Evolutionary conservation across 2,888 invertebrate species (phyloP), one percentile per base, ranked within the genome.

Genomic region (Dinocampus coccinellae): DNA sequence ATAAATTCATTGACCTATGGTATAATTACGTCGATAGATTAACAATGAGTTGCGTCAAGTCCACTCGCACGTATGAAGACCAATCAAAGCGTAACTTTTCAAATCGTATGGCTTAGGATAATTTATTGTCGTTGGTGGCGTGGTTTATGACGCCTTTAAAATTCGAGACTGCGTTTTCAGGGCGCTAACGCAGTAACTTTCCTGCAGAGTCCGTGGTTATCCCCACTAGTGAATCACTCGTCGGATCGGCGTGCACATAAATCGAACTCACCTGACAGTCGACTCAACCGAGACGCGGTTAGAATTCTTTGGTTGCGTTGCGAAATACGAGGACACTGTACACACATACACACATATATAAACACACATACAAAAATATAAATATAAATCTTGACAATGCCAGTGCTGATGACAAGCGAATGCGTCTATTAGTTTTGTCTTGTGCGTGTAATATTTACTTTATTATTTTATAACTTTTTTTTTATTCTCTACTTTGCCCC

Each of bases 91-190:
- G 55, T 22, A 69, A 67, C 71, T 76, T 76, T 76, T 78, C 72
- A 64, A 77, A 73, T 60, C 71, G 69, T 73, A 69, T 65, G 26
- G 55, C 77, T 76, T 75, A 72, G 74, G 73, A 74, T 80, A 76
- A 79, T 79, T 78, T 80, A 80, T 79, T 76, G 75, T 76, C 73
- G 74, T 75, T 75, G 71, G 65, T 72, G 71, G 73, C 74, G 75
- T 77, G 77, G 72, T 79, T 75, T 73, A 75, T 74, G 76, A 76
- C 75, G 70, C 68, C 76, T 76, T 73, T 74, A 79, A 79, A 77
- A 77, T 73, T 76, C 74, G 74, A 63, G 72, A 70, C 72, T 57
- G 61, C 52, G 53, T 68, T 68, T 65, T 70, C 47, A 63, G 62
- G 61, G 64, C 70, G 70, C 70, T 42, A 70, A 70, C 69, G 70